Evolutionary conservation across 1,140 invertebrate species (phyloP).

Genomic region (Megathymus violae): DNA sequence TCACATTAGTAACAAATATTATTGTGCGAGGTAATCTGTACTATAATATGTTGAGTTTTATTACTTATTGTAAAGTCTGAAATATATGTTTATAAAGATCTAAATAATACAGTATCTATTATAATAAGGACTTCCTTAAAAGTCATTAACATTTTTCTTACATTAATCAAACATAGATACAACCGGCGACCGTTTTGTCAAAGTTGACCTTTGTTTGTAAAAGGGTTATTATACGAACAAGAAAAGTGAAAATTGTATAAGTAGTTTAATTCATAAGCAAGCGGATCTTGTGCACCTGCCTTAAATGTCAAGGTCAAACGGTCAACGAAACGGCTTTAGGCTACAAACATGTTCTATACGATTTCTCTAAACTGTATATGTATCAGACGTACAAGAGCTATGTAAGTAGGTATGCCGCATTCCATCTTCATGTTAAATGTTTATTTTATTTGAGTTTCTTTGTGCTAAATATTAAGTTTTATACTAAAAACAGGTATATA

Average conservation of each 20-base stretch:
- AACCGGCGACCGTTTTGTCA: background rate
- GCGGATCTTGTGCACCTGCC: constrained; percentile 61
- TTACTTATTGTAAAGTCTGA: too few species aligned
- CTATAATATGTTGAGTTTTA: too few species aligned
- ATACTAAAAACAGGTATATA: too few species aligned
- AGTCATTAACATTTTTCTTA: background rate
- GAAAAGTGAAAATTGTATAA: constrained; percentile 43
- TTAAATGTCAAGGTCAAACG: constrained; percentile 76
- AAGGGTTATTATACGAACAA: constrained; percentile 25
- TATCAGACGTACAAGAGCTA: constrained; percentile 57
- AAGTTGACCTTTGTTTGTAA: constrained; percentile 29
- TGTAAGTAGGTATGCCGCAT: constrained; percentile 66
- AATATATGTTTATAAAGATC: too few species aligned
- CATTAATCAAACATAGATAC: background rate
- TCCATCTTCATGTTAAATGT: constrained; percentile 51
- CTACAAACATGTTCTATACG: constrained; percentile 44
- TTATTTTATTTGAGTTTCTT: too few species aligned
- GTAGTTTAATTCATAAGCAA: constrained; percentile 41
- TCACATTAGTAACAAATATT: too few species aligned
- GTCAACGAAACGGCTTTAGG: constrained; percentile 52
- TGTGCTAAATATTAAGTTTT: too few species aligned
- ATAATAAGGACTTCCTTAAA: too few species aligned
- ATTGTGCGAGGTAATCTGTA: too few species aligned
- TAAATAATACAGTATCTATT: too few species aligned
- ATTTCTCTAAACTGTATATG: constrained; percentile 64